A percentile compares a stretch with the other conserved stretches of the same genome.
phyloP scores from a whole-genome alignment of 2,888 invertebrate genomes.

The Hirtodrosophila trivittata region DNA sequence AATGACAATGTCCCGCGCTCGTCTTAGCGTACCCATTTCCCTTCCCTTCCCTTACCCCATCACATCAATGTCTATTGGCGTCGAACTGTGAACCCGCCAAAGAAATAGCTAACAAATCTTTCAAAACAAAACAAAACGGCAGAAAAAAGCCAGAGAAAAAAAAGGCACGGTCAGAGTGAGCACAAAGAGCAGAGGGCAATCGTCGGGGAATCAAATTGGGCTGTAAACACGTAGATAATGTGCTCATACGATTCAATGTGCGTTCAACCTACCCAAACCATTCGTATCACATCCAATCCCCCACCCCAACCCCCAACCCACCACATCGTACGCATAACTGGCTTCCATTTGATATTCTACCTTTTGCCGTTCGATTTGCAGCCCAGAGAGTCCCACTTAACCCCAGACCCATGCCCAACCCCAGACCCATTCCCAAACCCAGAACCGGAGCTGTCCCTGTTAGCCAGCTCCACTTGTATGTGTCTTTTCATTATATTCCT shows the following conservation, averaged over 20 bases:
- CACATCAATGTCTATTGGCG: constrained; percentile 54
- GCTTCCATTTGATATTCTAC: constrained; percentile 33
- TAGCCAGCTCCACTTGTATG: constrained; percentile 10
- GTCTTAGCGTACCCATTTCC: not conserved
- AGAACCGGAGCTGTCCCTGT: constrained; percentile 1
- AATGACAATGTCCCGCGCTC: constrained; percentile 26
- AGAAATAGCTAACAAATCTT: constrained; percentile 70
- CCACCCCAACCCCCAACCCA: not conserved
- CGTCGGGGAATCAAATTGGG: constrained; percentile 79
- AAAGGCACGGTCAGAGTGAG: constrained; percentile 22
- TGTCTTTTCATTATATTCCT: constrained; percentile 62
- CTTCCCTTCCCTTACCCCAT: not conserved
- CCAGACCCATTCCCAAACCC: constrained; percentile 1
- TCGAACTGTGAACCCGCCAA: constrained; percentile 54
- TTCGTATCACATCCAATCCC: constrained; percentile 15
- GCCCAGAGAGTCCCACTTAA: constrained; percentile 21
- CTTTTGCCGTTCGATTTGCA: constrained; percentile 46
- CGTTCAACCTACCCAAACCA: constrained; percentile 12
- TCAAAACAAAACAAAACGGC: constrained; percentile 52
- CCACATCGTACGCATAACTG: constrained; percentile 37
- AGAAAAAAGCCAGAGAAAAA: constrained; percentile 10
- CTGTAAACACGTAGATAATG: constrained; percentile 81
- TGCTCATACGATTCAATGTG: constrained; percentile 71
- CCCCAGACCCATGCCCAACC: not conserved
- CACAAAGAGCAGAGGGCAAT: constrained; percentile 45